These are phyloP conservation scores for Hippocampus barbouri DNA, from an alignment of 2,113 vertebrate genomes.

Conservation along the genomic window DNA sequence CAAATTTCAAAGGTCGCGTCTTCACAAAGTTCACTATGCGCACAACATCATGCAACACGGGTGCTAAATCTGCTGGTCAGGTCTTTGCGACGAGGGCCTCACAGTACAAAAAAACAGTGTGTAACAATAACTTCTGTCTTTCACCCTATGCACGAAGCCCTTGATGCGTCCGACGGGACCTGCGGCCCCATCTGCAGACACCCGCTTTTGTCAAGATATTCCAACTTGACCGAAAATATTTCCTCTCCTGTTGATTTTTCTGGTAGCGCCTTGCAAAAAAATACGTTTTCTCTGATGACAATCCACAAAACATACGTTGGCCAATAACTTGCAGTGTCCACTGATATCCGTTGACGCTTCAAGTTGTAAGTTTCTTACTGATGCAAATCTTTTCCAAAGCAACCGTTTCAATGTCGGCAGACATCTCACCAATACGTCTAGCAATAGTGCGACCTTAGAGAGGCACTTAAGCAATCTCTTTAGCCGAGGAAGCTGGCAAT, in stretches of 20 bases:
- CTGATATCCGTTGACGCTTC: background rate
- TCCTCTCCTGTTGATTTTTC: constrained; percentile 15
- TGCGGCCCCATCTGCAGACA: constrained; percentile 22
- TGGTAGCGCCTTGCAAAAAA: too few species aligned
- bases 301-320: background rate
- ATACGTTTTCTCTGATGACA: background rate
- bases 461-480: background rate
- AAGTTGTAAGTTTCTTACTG: too few species aligned
- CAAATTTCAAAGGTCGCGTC: background rate
- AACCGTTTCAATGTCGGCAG: too few species aligned
- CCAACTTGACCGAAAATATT: constrained; percentile 11
- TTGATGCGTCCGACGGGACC: background rate
- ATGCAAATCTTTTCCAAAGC: too few species aligned
- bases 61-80: too few species aligned
- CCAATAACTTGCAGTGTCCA: background rate
- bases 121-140: background rate
- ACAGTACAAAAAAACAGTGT: too few species aligned
- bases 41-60: too few species aligned
- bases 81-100: background rate
- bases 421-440: background rate
- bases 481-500: background rate
- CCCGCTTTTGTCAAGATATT: constrained; percentile 18
- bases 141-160: background rate
- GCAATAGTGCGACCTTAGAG: background rate
- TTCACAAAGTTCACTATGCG: too few species aligned